phyloP scores from a whole-genome alignment of 2,113 vertebrate genomes.

The Scopus umbretta region DNA sequence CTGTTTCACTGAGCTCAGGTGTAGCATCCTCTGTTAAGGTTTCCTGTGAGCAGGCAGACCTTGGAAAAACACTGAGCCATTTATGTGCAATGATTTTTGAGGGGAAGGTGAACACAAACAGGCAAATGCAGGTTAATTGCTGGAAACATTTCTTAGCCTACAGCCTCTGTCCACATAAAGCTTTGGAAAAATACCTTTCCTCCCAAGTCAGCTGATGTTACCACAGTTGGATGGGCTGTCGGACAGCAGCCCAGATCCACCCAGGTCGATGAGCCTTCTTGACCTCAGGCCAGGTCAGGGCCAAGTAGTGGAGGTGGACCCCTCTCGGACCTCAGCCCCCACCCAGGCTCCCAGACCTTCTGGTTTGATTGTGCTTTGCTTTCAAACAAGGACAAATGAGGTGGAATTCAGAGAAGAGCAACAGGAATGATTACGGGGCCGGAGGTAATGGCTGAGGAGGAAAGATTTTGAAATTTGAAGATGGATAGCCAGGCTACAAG shows the following conservation, averaged over 20 bases:
- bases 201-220: background rate
- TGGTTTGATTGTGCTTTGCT: background rate
- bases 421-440: background rate
- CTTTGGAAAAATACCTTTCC: background rate
- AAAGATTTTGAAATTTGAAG: conserved; percentile 47
- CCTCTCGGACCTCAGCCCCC: background rate
- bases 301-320: background rate
- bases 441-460: conserved; percentile 49
- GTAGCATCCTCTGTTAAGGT: background rate
- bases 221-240: background rate
- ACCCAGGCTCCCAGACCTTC: background rate
- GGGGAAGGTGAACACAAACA: background rate
- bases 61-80: background rate
- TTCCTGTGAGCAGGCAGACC: background rate
- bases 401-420: conserved; percentile 22
- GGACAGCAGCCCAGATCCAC: background rate
- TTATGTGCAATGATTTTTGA: background rate
- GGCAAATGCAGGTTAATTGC: background rate
- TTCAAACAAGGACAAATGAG: conserved; percentile 37
- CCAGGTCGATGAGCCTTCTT: background rate
- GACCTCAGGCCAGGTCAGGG: background rate
- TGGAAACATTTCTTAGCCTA: background rate
- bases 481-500: conserved; percentile 12
- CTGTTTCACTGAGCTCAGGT: background rate
- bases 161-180: background rate